Base-by-base conservation (phyloP, 2,888 invertebrate genomes). In the Campaea margaritaria region DNA sequence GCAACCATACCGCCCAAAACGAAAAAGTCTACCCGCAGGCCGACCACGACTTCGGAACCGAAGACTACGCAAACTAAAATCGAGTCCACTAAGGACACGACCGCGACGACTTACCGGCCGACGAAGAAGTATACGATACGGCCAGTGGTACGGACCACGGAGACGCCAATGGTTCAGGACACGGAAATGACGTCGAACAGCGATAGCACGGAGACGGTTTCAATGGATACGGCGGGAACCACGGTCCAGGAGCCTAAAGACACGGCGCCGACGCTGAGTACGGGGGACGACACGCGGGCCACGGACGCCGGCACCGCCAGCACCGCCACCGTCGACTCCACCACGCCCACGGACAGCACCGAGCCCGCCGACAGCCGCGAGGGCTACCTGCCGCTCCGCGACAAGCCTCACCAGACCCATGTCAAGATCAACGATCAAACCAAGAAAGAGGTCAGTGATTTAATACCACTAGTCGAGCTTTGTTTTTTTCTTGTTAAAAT, bases 41-140 rank as follows among this genome's bases (percentile, higher is more conserved):
- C 88, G 50, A 78, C 83, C 54, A 88, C 91, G 21, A 86, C 85
- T 28, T 65, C 74, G 42, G 89, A 88, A 65, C 68, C 80, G 36
- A 89, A 86, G 82, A 82, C 81, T 47, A 87, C 86, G 21, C 85
- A 83, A 72, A 81, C 83, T 36, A 91, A 82, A 79, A 78, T 78
- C 16, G 86, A 89, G 58, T 72, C 77, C 46, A 79, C 83, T 46
- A 88, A 82, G 74, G 80, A 81, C 52, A 73, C 79, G 59, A 82
- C 84, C 46, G 81, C 85, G 57, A 81, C 87, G 62, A 86, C 90
- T 51, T 81, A 81, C 65, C 83, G 87, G 56, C 90, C 94, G 46
- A 89, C 93, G 58, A 91, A 93, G 72, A 90, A 91, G 70, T 94
- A 94, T 68, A 93, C 93, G 48, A 94, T 94, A 62, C 89, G 93